These are phyloP conservation scores for Saturnia pavonia DNA, from an alignment of 2,888 invertebrate genomes.

Conservation along the genomic window DNA sequence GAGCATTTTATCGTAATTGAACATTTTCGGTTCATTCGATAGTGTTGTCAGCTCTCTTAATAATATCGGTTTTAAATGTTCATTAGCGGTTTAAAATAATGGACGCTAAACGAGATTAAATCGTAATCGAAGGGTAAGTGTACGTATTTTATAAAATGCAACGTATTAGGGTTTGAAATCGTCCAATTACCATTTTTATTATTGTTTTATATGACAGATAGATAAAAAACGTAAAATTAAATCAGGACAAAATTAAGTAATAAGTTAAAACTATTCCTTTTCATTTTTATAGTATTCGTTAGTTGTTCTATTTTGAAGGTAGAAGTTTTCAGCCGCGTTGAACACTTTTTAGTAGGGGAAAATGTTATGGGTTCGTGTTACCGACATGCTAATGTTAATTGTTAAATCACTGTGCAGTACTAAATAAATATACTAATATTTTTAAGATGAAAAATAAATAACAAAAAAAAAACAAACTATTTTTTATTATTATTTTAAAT, in stretches of 20 bases:
- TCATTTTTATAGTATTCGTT: no score
- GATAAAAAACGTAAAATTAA: background rate
- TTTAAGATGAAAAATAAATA: no score
- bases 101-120: conserved; percentile 19
- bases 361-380: no score
- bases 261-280: no score
- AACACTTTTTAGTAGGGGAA: no score
- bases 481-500: no score
- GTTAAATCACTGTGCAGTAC: no score
- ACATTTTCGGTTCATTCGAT: conserved; percentile 21
- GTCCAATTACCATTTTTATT: background rate
- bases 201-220: background rate
- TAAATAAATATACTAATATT: no score
- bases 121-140: background rate
- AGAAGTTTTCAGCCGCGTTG: no score
- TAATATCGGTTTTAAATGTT: conserved; percentile 22
- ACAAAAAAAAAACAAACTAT: no score
- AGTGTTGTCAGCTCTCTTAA: conserved; percentile 8
- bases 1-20: conserved; percentile 21
- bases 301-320: no score
- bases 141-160: background rate
- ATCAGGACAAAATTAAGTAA: conserved; percentile 4
- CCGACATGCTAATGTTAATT: no score
- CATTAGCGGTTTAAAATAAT: conserved; percentile 23
- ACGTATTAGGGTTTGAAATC: background rate